Conservation (phyloP, 2,888 invertebrate species). For the Phalangium opilio region DNA sequence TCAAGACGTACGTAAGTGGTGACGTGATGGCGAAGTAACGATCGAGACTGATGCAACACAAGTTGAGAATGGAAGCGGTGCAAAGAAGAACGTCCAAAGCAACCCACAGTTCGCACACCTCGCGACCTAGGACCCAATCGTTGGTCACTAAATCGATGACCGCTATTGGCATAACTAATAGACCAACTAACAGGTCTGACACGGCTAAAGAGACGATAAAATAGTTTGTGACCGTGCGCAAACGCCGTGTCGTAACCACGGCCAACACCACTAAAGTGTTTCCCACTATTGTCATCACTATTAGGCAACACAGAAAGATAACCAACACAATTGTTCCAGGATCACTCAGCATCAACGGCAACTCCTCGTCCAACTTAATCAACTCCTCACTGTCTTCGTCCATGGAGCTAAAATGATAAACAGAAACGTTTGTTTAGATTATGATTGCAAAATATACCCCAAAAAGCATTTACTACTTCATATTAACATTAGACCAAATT, state of each 20-base stretch:
- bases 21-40: conserved; percentile 29
- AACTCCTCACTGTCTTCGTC: no score
- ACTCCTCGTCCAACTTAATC: no score
- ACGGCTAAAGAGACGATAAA: conserved; percentile 21
- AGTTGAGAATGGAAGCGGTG: conserved; percentile 28
- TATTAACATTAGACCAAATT: no score
- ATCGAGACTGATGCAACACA: conserved; percentile 28
- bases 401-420: no score
- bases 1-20: conserved; percentile 26
- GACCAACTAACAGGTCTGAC: conserved; percentile 19
- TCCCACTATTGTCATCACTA: conserved; percentile 14
- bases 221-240: conserved; percentile 21
- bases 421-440: no score
- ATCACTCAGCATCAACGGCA: no score
- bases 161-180: conserved; percentile 20
- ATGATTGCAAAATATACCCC: no score
- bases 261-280: conserved; percentile 17
- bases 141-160: conserved; percentile 16
- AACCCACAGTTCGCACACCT: conserved; percentile 22
- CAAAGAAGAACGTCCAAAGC: conserved; percentile 27
- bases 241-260: conserved; percentile 16
- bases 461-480: no score
- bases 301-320: not conserved
- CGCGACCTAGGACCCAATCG: conserved; percentile 18
- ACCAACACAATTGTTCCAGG: not conserved